Evolutionary conservation across 2,113 vertebrate genomes (phyloP), one percentile per base, ranked within the genome.

Genomic region (Chitala chitala): DNA sequence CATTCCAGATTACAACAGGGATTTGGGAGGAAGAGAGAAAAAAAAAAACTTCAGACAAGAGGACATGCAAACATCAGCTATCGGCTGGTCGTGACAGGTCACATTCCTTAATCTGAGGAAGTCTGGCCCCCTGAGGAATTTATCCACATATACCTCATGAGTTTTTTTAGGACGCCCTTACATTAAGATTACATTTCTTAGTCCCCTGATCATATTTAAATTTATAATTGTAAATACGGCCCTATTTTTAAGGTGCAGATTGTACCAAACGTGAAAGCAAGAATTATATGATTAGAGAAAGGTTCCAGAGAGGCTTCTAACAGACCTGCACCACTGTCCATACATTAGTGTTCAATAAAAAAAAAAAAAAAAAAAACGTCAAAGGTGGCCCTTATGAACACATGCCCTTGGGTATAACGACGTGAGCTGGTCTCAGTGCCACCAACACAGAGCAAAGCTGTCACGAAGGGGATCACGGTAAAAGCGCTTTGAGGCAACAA

Each of bases 1-100:
- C 89, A 91, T 92, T 95, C 88, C 89, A 88, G 82, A 91, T 90
- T 90, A 85, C 89, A 86, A 89, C 82, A 83, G 89, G 88, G 89
- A 91, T 81, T 79, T 76, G 51, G 78, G 70, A 89, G 88, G 82
- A 89, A 89, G 85, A 81, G 75, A 61, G 65, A 83, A 81, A 83
- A 87, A 83, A 33, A 89, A 90, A 80, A 77, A 82, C 82, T 83
- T 64, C 82, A 85, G 80, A 87, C 83, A 84, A 81, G 78, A 87
- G 88, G 91, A 80, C 79, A 83, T 66, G 87, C 78, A 77, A 85
- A 82, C 13, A 64, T 85, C 75, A 89, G 82, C 82, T 78, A 84
- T 83, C 77, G 78, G 76, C 64, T 82, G 72, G 78, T 82, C 81
- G 81, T 74, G 74, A 76, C 58, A 79, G 78, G 85, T 84, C 86